Conservation (phyloP, 2,888 invertebrate genomes). For the Graphium colonna region DNA sequence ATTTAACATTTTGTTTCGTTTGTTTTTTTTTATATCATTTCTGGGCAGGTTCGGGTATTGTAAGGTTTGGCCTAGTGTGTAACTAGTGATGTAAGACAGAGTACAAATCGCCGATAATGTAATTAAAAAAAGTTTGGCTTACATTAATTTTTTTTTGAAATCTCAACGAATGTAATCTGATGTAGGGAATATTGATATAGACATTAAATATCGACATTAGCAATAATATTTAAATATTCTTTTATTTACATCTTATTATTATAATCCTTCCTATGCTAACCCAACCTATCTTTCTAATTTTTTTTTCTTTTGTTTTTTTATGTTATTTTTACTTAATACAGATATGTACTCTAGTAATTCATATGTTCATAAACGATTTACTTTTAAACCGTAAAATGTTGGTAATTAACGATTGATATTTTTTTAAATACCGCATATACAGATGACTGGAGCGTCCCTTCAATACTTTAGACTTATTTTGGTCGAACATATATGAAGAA, state of each 20-base stretch:
- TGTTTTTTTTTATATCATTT: slow-evolving; percentile 46
- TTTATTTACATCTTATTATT: slow-evolving; percentile 32
- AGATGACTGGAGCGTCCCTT: too few relatives aligned
- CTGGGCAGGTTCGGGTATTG: slow-evolving; percentile 79
- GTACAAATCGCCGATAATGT: slow-evolving; percentile 77
- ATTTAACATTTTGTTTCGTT: slow-evolving; percentile 55
- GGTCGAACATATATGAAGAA: too few relatives aligned
- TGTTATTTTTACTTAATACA: too few relatives aligned
- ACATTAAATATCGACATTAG: slow-evolving; percentile 80
- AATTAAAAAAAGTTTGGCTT: slow-evolving; percentile 71
- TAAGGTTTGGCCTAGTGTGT: slow-evolving; percentile 80
- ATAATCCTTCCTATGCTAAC: not conserved
- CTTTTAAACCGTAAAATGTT: too few relatives aligned
- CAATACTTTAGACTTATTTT: too few relatives aligned
- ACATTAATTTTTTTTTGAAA: slow-evolving; percentile 70
- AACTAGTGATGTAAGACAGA: slow-evolving; percentile 78
- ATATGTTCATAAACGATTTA: too few relatives aligned
- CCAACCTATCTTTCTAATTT: too few relatives aligned
- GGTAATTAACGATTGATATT: too few relatives aligned
- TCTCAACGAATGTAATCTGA: slow-evolving; percentile 82
- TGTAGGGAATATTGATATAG: slow-evolving; percentile 77
- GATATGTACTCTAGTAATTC: too few relatives aligned
- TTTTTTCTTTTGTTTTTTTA: too few relatives aligned
- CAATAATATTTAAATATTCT: slow-evolving; percentile 67
- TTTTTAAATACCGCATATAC: too few relatives aligned